Evolutionary conservation across 2,797 vertebrate genomes (phyloP), one percentile per base, ranked within the genome.

Genomic region (Gallinago stenura): DNA sequence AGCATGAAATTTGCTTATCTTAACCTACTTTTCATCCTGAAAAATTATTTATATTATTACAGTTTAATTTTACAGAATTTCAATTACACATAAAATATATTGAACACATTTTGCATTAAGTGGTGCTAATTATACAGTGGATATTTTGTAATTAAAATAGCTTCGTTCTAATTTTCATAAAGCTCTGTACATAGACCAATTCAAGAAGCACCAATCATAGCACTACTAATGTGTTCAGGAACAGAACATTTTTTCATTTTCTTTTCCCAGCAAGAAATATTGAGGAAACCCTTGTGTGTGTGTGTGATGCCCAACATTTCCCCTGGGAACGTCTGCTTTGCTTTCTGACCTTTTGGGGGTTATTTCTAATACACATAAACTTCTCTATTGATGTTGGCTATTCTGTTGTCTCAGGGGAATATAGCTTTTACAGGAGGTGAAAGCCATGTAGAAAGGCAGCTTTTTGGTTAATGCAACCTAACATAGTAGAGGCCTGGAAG

Each of bases 1-100:
- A 97, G 97, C 95, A 97, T 94, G 56, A 97, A 96, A 97, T 97
- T 96, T 92, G 91, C 90, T 96, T 97, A 97, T 97, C 94, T 94
- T 96, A 97, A 93, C 92, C 95, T 95, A 96, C 80, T 97, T 97
- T 97, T 95, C 82, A 96, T 93, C 81, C 73, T 86, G 33, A 75
- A 97, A 97, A 80, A 79, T 91, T 93, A 95, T 96, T 96, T 95
- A 85, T 95, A 96, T 62, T 96, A 93, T 95, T 97, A 76, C 56
- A 89, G 70, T 93, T 56, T 71, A 97, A 97, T 95, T 96, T 91
- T 91, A 87, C 56, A 94, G 92, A 95, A 96, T 97, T 96, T 95
- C 92, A 97, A 94, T 97, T 96, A 96, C 75, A 83, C 94, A 79
- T 53, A 88, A 97, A 94, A 95, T 95, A 90, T 80, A 96, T 78